Conservation (phyloP, 2,113 vertebrate genomes). For the Lathamus discolor region DNA sequence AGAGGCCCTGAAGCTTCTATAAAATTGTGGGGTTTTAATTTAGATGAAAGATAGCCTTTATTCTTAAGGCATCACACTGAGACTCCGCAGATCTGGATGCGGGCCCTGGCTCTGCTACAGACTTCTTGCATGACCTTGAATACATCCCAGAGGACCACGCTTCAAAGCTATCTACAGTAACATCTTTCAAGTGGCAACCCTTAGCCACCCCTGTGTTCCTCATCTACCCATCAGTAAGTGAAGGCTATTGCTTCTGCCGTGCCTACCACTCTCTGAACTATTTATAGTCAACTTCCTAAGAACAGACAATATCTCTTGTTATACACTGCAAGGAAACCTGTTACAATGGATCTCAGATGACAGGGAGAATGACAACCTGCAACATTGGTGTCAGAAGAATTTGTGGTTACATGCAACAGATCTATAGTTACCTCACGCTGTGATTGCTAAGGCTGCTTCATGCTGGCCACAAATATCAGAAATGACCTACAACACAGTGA, state of each 20-base stretch:
- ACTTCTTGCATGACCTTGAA: background rate
- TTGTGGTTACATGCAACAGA: background rate
- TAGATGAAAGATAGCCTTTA: constrained; percentile 54
- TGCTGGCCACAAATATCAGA: background rate
- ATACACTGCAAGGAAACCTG: background rate
- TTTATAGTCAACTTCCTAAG: background rate
- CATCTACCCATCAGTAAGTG: background rate
- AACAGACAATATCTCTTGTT: background rate
- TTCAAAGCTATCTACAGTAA: background rate
- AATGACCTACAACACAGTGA: background rate
- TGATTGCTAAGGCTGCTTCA: background rate
- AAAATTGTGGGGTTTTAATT: constrained; percentile 20
- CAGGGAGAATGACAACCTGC: background rate
- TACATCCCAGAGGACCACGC: background rate
- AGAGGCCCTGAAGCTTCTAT: constrained; percentile 33
- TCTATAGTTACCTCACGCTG: background rate
- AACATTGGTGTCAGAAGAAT: background rate
- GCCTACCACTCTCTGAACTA: background rate
- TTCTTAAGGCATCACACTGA: background rate
- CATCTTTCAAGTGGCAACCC: background rate
- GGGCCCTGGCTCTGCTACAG: background rate
- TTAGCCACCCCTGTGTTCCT: background rate
- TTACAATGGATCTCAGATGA: background rate
- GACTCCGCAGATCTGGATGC: background rate
- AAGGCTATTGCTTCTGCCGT: background rate